These are phyloP conservation scores for Ciconia maguari DNA, from an alignment of 2,113 vertebrate genomes.

Conservation along the genomic window DNA sequence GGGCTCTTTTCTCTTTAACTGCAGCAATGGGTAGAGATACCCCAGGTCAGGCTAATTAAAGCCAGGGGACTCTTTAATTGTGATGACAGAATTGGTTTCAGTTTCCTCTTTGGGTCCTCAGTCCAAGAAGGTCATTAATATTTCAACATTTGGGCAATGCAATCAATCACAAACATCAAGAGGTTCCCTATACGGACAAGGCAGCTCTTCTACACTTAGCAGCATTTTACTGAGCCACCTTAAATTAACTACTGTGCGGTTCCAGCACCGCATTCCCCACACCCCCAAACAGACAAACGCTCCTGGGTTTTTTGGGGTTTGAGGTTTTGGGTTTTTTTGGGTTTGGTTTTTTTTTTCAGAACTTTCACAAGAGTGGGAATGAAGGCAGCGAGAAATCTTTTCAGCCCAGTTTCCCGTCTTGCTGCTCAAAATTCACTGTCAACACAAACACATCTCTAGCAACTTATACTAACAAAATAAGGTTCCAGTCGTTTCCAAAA, in stretches of 20 bases:
- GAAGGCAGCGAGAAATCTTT: neutral
- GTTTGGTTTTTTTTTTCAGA: neutral
- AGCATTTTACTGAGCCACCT: slow-evolving; percentile 45
- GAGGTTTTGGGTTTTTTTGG: too few species aligned
- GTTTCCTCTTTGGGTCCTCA: slow-evolving; percentile 81
- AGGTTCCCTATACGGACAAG: slow-evolving; percentile 74
- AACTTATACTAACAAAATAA: slow-evolving; percentile 4
- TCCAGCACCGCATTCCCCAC: neutral
- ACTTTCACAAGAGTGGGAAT: neutral
- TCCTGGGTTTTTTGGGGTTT: neutral
- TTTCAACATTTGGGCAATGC: slow-evolving; percentile 84
- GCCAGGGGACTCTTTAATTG: slow-evolving; percentile 97
- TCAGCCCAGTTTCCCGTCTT: neutral
- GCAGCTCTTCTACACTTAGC: slow-evolving; percentile 39
- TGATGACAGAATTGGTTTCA: slow-evolving; percentile 94
- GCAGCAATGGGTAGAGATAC: slow-evolving; percentile 84
- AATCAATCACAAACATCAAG: slow-evolving; percentile 87
- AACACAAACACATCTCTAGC: slow-evolving; percentile 39
- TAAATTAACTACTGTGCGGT: slow-evolving; percentile 46
- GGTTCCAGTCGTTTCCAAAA: slow-evolving; percentile 50
- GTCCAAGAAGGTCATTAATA: slow-evolving; percentile 82
- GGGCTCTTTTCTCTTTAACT: slow-evolving; percentile 92
- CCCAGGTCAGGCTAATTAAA: slow-evolving; percentile 96
- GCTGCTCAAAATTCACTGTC: slow-evolving; percentile 47
- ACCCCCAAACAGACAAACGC: neutral